Evolutionary conservation across 2,113 vertebrate species (phyloP).

Genomic region (Syngnathus scovelli): DNA sequence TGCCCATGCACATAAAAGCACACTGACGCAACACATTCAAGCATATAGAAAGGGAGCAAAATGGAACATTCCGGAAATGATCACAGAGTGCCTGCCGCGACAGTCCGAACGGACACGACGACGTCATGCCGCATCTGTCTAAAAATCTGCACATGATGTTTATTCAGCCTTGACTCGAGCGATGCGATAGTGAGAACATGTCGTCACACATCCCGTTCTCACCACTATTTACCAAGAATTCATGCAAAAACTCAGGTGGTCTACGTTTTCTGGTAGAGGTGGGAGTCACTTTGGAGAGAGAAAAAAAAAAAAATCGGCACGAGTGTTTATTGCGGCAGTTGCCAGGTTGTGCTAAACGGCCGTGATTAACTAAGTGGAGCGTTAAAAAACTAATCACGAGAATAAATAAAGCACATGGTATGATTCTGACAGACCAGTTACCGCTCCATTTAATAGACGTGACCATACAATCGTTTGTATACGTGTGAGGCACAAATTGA

Average conservation of each 20-base stretch:
- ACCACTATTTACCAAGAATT: no score
- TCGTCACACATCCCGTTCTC: neutral
- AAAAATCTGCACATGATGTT: constrained; percentile 28
- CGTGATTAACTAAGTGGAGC: constrained; percentile 36
- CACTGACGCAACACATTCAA: neutral
- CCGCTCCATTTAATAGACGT: neutral
- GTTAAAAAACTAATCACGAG: constrained; percentile 10
- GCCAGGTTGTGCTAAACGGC: constrained; percentile 35
- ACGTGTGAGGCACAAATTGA: constrained; percentile 3
- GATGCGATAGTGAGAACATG: neutral
- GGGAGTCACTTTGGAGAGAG: neutral
- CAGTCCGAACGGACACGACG: neutral
- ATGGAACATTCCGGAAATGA: neutral
- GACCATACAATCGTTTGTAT: constrained; percentile 1
- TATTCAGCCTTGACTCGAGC: constrained; percentile 7
- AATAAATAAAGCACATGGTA: constrained; percentile 2
- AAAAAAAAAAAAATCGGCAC: constrained; percentile 30
- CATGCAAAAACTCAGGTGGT: neutral
- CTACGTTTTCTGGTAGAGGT: neutral
- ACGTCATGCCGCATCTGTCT: constrained; percentile 27
- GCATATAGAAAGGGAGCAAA: neutral
- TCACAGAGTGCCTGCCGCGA: neutral
- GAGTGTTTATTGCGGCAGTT: constrained; percentile 54
- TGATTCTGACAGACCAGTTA: neutral
- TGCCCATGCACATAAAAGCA: neutral